Percentiles rank a stretch among this genome's conserved stretches.
These are phyloP conservation scores for Nowickia ferox DNA, from an alignment of 2,888 invertebrate species.

Conservation along the genomic window DNA sequence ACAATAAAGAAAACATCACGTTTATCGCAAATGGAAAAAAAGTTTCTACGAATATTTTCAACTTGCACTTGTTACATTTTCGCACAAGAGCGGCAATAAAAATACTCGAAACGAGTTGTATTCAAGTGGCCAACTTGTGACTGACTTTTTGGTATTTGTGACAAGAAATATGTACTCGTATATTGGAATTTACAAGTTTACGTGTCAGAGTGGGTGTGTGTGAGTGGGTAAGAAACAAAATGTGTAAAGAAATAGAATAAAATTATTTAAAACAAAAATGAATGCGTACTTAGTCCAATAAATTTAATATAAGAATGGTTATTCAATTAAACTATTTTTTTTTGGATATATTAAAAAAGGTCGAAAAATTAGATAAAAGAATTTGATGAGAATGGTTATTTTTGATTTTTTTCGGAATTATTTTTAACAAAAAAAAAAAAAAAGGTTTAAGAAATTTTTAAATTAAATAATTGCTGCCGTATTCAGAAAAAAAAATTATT, in stretches of 20 bases:
- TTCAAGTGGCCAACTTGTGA: conserved; percentile 56
- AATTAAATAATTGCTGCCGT: no score
- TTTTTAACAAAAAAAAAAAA: no score
- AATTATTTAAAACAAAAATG: no score
- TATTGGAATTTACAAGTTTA: not conserved
- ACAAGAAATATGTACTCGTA: conserved; percentile 35
- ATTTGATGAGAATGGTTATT: no score
- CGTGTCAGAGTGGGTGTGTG: not conserved
- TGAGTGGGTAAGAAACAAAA: not conserved
- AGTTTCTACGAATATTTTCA: conserved; percentile 11
- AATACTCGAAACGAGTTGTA: conserved; percentile 36
- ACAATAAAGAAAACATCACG: conserved; percentile 48
- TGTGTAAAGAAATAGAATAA: not conserved
- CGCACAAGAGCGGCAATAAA: conserved; percentile 2
- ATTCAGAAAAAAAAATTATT: no score
- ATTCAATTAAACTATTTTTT: no score
- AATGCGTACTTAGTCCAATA: no score
- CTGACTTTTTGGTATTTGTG: conserved; percentile 50
- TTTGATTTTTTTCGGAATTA: no score
- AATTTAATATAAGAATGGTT: no score
- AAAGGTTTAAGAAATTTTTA: no score
- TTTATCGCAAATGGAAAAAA: conserved; percentile 10
- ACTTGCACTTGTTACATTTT: conserved; percentile 31
- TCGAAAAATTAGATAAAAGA: no score
- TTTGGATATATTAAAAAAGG: no score